Evolutionary conservation across 2,888 invertebrate genomes (phyloP), one percentile per base, ranked within the genome.

Genomic region (Thera obeliscata): DNA sequence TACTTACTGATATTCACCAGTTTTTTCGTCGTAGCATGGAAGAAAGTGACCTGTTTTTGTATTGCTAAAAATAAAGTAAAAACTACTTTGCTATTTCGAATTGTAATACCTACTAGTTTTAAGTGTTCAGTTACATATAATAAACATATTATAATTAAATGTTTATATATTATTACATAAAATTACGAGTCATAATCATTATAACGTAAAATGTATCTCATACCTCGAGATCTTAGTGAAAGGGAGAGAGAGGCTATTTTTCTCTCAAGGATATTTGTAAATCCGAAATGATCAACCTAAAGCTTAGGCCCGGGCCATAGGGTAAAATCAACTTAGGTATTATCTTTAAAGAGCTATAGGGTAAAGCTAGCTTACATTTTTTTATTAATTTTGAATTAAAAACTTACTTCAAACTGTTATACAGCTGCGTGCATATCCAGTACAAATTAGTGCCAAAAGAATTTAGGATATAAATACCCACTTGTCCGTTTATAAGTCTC

Each of bases 381-480:
- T 46, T 11, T 11, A 58, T 52, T 48, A 9, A 11, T 46, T 43
- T 43, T 7, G 1, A 46, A 9, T 46, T 3, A 9, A 1, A 41
- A 59, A 76, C 94, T 90, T 85, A 95, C 95, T 94, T 95, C 67
- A 96, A 89, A 67, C 94, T 95, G 75, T 95, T 94, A 76, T 95
- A 96, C 5, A 96, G 88, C 76, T 96, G 96, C 64, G 95, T 94
- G 72, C 96, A 96, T 73, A 96, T 95, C 87, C 96, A 96, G 79
- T 95, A 96, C 69, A 96, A 88, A 78, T 96, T 96, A 70, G 94
- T 95, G 0, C 94, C 91, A 72, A 96, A 96, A 0, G 96, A 95
- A 0, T 95, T 87, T 0, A 96, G 80, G 2, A 96, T 94, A 73
- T 96, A 89, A 56, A 93, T 91, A 0, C 95, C 94, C 52, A 96